A percentile compares a stretch with the other conserved stretches of the same genome.
phyloP scores from a whole-genome alignment of 2,113 vertebrate genomes.

The Urocolius indicus region DNA sequence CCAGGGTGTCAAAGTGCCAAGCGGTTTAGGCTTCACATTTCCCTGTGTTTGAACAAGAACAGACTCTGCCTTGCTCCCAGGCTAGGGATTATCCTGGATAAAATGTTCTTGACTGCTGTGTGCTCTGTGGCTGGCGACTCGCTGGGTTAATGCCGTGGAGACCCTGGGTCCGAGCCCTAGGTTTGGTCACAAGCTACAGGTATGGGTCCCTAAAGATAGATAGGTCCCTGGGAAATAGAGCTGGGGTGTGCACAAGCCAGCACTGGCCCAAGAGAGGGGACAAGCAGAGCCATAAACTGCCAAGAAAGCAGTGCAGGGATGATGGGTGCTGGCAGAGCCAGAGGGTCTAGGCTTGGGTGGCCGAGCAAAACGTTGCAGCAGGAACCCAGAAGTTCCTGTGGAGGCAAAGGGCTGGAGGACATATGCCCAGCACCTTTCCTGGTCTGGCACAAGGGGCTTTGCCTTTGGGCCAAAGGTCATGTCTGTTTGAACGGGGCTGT shows the following conservation, averaged over 20 bases:
- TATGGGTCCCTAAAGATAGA: neutral
- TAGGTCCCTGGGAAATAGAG: neutral
- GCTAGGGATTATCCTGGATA: slow-evolving; percentile 65
- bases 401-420: neutral
- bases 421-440: neutral
- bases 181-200: neutral
- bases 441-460: neutral
- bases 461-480: neutral
- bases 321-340: neutral
- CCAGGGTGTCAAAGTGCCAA: slow-evolving; percentile 44
- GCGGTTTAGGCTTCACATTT: slow-evolving; percentile 61
- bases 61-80: slow-evolving; percentile 40
- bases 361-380: neutral
- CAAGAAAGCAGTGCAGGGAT: neutral
- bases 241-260: neutral
- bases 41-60: slow-evolving; percentile 62
- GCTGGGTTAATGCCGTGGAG: slow-evolving; percentile 30
- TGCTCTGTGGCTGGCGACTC: slow-evolving; percentile 20
- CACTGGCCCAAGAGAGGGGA: neutral
- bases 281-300: neutral
- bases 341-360: rapidly evolving
- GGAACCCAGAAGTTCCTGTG: neutral
- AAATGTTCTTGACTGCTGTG: slow-evolving; percentile 54
- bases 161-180: slow-evolving; percentile 22
- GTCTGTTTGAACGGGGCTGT: neutral